Evolutionary conservation across 2,797 vertebrate genomes (phyloP).

Genomic region (Silurus lanzhouensis): DNA sequence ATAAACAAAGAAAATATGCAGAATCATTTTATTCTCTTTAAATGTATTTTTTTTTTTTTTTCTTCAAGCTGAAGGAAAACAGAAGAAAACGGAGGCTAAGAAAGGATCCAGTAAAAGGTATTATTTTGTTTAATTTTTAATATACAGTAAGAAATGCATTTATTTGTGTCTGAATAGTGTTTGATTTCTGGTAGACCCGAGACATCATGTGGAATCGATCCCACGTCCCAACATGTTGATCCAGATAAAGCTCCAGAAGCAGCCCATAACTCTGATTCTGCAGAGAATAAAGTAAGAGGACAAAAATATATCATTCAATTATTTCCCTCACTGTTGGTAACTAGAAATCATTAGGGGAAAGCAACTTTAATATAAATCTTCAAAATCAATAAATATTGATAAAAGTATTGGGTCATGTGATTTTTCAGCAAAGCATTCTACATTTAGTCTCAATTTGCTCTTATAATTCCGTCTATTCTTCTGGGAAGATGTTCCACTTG

Average conservation of each 20-base stretch:
- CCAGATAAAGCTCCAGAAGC: background rate
- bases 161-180: background rate
- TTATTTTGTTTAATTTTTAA: background rate
- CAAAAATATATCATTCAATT: background rate
- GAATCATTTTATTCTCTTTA: background rate
- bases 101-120: conserved; percentile 69
- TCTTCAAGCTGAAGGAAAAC: conserved; percentile 59
- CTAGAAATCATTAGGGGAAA: too few relatives aligned
- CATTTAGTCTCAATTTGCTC: too few relatives aligned
- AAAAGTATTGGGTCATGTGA: too few relatives aligned
- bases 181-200: conserved; percentile 26
- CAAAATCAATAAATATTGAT: too few relatives aligned
- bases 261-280: background rate
- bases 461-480: too few relatives aligned
- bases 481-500: too few relatives aligned
- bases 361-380: background rate
- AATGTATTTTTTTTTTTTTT: conserved; percentile 22
- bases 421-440: too few relatives aligned
- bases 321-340: background rate
- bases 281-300: conserved; percentile 34
- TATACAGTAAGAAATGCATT: background rate
- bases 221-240: background rate
- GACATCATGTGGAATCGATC: background rate
- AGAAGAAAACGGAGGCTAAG: conserved; percentile 60
- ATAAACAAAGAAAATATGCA: background rate